Base-by-base conservation (phyloP, 2,797 vertebrate genomes). In the Muscicapa striata region DNA sequence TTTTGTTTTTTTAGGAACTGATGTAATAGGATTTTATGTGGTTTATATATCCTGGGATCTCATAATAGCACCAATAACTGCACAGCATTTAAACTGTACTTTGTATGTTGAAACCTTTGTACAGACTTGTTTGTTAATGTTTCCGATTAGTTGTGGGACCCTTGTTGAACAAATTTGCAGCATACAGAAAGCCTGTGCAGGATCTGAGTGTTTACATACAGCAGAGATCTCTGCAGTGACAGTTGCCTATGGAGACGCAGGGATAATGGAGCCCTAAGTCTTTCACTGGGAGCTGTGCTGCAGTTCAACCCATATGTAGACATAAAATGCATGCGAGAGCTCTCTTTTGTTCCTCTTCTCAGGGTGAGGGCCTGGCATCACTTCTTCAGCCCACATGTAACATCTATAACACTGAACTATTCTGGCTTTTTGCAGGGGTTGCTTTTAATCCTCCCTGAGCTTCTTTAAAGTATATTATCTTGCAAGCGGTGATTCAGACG, bases 401-500 rank as follows among this genome's bases (percentile, higher is more conserved):
- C 80, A 81, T 95, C 92, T 87, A 38, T 64, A 93, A 80, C 51
- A 13, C 61, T 72, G 73, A 95, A 92, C 90, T 94, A 80, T 96
- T 95, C 87, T 95, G 80, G 74, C 67, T 94, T 95, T 95, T 93
- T 95, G 86, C 82, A 93, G 84, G 74, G 88, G 73, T 93, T 95
- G 77, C 94, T 94, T 96, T 95, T 87, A 94, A 92, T 94, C 87
- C 85, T 96, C 67, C 87, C 72, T 77, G 63, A 94, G 87, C 80
- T 94, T 86, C 92, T 95, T 87, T 90, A 84, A 91, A 95, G 77
- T 84, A 46, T 88, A 94, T 96, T 89, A 93, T 95, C 94, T 90
- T 95, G 81, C 88, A 93, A 79, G 94, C 93, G 66, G 82, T 97
- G 95, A 96, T 96, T 97, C 94, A 96, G 95, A 87, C 82, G 82